Conservation (phyloP, 2,888 invertebrate genomes). For the Norana najaformis region DNA sequence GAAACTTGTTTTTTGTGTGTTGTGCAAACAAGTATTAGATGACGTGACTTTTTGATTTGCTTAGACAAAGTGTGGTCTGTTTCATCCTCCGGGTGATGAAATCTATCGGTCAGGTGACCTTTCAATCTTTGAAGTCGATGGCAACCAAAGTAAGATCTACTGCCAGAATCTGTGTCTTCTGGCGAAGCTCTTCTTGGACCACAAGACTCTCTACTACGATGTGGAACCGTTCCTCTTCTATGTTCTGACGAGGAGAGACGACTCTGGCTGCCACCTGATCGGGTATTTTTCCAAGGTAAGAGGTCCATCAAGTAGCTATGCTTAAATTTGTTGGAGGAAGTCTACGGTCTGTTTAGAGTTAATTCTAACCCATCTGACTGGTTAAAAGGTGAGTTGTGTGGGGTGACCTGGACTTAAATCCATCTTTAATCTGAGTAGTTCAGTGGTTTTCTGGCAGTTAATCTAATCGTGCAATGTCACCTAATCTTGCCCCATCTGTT, state of each 20-base stretch:
- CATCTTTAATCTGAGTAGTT: too few species aligned
- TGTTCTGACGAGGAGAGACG: conserved; percentile 90
- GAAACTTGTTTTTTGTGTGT: not conserved
- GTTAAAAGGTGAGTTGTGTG: not conserved
- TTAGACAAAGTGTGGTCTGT: conserved; percentile 81
- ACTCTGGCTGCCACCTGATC: conserved; percentile 80
- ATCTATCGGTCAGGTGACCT: conserved; percentile 80
- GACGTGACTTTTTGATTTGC: conserved; percentile 31
- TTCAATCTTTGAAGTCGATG: conserved; percentile 72
- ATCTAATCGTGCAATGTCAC: not conserved
- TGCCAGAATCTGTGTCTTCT: conserved; percentile 95
- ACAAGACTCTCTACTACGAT: conserved; percentile 96
- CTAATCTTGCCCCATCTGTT: not conserved
- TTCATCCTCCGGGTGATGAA: conserved; percentile 97
- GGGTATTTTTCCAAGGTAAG: conserved; percentile 90
- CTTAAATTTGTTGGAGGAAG: too few species aligned
- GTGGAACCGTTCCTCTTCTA: conserved; percentile 98
- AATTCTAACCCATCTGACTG: not conserved
- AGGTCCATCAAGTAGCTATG: too few species aligned
- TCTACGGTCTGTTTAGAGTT: not conserved
- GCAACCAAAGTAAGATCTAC: conserved; percentile 67
- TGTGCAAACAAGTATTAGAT: not conserved
- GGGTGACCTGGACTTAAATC: not conserved
- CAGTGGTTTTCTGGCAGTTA: not conserved
- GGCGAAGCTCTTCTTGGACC: conserved; percentile 97